Conservation (phyloP, 2,113 vertebrate genomes). For the Corvus moneduloides region DNA sequence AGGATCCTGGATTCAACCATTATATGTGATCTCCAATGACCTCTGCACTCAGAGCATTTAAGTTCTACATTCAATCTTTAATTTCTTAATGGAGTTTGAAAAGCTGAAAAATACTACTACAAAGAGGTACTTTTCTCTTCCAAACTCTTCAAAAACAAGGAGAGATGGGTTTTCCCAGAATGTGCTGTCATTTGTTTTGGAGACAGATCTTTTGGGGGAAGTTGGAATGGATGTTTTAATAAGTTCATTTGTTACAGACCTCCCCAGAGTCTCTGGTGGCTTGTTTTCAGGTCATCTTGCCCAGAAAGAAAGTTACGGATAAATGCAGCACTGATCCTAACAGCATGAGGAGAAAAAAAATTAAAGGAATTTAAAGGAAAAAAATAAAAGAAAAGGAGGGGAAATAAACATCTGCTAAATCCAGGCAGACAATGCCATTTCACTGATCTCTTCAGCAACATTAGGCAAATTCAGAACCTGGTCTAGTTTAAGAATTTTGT, state of each 20-base stretch:
- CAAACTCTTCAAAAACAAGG: neutral
- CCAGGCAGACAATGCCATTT: neutral
- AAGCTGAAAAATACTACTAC: neutral
- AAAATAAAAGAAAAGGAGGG: neutral
- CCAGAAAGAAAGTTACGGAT: neutral
- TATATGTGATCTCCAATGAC: neutral
- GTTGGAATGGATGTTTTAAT: neutral
- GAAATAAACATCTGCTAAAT: neutral
- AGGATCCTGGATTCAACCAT: neutral
- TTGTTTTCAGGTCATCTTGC: slow-evolving; percentile 38
- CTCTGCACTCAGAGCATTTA: neutral
- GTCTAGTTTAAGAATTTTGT: neutral
- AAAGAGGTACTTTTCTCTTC: neutral
- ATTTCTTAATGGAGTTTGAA: neutral
- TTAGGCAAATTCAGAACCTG: neutral
- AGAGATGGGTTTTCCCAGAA: neutral
- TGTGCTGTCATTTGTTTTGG: slow-evolving; percentile 28
- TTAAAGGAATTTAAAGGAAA: neutral
- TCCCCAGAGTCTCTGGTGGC: neutral
- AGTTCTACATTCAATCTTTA: neutral
- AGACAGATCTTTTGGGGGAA: neutral
- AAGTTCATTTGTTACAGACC: neutral
- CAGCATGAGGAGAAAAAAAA: neutral
- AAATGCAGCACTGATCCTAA: neutral
- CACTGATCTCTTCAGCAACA: neutral